phyloP scores from a whole-genome alignment of 2,888 invertebrate species.

The Pachycephus smyrnensis region DNA sequence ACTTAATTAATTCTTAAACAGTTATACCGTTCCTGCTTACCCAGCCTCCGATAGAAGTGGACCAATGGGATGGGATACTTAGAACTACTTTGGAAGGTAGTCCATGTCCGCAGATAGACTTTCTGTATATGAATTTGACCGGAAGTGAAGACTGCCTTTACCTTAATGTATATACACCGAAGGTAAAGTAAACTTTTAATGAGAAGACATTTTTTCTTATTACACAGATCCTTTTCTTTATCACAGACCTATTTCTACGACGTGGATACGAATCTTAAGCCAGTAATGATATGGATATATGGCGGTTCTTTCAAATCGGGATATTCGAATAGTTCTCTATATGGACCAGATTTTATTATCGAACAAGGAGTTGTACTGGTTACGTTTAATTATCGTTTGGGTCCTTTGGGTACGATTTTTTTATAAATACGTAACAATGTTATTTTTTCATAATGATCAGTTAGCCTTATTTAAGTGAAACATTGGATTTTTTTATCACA shows the following conservation, averaged over 20 bases:
- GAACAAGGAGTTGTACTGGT: constrained; percentile 45
- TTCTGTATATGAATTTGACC: constrained; percentile 1
- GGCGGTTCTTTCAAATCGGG: constrained; percentile 39
- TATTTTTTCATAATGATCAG: not conserved
- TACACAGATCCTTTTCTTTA: not conserved
- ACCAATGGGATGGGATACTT: constrained; percentile 37
- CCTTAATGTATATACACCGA: constrained; percentile 47
- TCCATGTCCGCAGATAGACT: constrained; percentile 36
- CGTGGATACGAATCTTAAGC: not conserved
- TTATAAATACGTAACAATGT: not conserved
- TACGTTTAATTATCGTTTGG: constrained; percentile 46
- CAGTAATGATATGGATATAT: constrained; percentile 46
- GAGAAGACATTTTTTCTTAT: not conserved
- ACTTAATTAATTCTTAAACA: constrained; percentile 18
- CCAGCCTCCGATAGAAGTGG: constrained; percentile 39
- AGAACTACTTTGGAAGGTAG: constrained; percentile 29
- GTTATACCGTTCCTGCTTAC: constrained; percentile 29
- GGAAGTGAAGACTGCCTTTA: constrained; percentile 50
- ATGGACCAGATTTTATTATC: constrained; percentile 45
- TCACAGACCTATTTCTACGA: not conserved
- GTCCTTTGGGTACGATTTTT: constrained; percentile 37
- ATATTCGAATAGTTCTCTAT: constrained; percentile 19
- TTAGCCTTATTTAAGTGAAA: not conserved
- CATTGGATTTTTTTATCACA: not conserved
- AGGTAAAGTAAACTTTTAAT: constrained; percentile 26